Conservation (phyloP, 1,140 invertebrate genomes). For the Drosophila sp. region DNA sequence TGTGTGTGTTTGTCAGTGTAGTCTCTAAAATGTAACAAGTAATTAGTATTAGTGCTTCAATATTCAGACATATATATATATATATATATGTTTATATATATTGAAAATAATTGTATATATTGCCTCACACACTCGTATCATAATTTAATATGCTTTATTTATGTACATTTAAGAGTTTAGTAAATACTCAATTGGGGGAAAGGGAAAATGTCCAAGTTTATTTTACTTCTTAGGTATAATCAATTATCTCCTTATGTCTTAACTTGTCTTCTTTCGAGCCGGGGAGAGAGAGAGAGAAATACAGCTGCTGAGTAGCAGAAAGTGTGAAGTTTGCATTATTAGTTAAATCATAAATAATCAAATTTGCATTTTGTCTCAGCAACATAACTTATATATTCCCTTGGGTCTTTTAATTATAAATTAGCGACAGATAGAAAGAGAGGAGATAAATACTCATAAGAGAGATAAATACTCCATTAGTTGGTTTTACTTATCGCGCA, state of each 20-base stretch:
- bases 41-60: conserved; percentile 75
- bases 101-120: not conserved
- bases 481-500: no score
- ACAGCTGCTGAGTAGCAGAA: not conserved
- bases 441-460: no score
- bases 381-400: no score
- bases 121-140: conserved; percentile 2
- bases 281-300: conserved; percentile 1
- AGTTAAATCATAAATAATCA: no score
- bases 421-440: no score
- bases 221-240: conserved; percentile 12
- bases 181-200: conserved; percentile 1
- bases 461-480: no score
- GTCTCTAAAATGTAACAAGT: conserved; percentile 57
- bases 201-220: not conserved
- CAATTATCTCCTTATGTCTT: conserved; percentile 9
- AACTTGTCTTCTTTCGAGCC: not conserved
- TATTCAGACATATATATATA: conserved; percentile 41
- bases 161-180: conserved; percentile 1
- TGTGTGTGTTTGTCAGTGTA: conserved; percentile 6
- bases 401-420: no score
- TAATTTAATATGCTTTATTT: conserved; percentile 11
- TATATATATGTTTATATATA: conserved; percentile 2
- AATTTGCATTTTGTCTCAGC: no score
- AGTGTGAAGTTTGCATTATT: no score